Evolutionary conservation across 1,140 invertebrate species (phyloP).

Genomic region (Pseudomyrmex pallidus): DNA sequence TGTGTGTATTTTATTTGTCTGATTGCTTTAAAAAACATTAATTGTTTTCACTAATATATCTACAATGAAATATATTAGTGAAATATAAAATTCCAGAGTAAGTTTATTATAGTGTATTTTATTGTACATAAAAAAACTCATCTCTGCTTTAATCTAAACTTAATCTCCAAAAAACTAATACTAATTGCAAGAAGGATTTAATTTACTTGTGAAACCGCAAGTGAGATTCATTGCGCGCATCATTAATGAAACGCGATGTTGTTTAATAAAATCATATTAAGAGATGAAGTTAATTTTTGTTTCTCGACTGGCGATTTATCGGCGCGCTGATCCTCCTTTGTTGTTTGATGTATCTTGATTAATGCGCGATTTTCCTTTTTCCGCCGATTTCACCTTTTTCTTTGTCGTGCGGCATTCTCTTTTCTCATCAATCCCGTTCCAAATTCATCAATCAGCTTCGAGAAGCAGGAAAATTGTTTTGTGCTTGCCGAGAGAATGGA

Average conservation of each 20-base stretch:
- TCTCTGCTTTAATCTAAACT: not conserved
- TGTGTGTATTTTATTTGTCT: not conserved
- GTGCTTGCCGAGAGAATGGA: not conserved
- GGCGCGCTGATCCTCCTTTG: not conserved
- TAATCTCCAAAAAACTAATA: not conserved
- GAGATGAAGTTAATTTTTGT: constrained; percentile 3
- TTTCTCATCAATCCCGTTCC: constrained; percentile 50
- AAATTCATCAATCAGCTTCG: constrained; percentile 43
- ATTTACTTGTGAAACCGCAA: not conserved
- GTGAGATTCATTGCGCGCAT: constrained; percentile 3
- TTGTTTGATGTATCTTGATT: constrained; percentile 42
- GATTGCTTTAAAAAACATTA: not conserved
- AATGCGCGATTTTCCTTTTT: constrained; percentile 26
- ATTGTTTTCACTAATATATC: not conserved
- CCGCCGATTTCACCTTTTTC: constrained; percentile 8
- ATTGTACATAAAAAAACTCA: not conserved
- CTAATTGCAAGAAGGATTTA: not conserved
- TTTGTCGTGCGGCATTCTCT: not conserved
- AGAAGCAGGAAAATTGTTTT: constrained; percentile 41
- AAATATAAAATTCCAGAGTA: not conserved
- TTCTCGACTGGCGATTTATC: not conserved
- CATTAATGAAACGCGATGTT: not conserved
- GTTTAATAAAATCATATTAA: constrained; percentile 19
- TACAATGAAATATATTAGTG: too few species aligned
- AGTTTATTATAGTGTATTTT: not conserved